Conservation (phyloP, 2,888 invertebrate genomes). For the Amblyjoppa proteus region DNA sequence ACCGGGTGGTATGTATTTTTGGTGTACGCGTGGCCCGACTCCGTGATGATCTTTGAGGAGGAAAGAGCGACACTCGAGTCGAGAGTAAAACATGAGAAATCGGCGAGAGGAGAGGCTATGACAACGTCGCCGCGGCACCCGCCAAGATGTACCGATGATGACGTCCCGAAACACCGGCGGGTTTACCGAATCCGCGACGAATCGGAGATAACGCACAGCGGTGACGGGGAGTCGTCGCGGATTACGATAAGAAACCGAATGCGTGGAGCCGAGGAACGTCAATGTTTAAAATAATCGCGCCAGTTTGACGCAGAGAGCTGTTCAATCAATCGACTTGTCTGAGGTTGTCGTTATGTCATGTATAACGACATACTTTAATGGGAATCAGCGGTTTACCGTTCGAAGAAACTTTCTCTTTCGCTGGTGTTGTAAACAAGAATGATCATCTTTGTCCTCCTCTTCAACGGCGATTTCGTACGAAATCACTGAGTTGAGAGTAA, state of each 20-base stretch:
- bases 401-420: too few relatives aligned
- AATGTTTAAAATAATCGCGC: neutral
- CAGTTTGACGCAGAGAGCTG: neutral
- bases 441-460: too few relatives aligned
- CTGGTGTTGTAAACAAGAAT: too few relatives aligned
- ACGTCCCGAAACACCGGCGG: neutral
- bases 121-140: conserved; percentile 12
- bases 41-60: neutral
- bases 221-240: too few relatives aligned
- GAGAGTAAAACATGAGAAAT: conserved; percentile 6
- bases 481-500: too few relatives aligned
- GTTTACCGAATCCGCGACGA: neutral
- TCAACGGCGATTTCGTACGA: too few relatives aligned
- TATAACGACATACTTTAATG: too few relatives aligned
- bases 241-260: neutral
- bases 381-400: too few relatives aligned
- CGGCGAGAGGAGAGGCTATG: neutral
- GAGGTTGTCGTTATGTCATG: too few relatives aligned
- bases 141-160: conserved; percentile 38
- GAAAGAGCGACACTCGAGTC: neutral
- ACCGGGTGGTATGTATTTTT: neutral
- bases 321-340: too few relatives aligned
- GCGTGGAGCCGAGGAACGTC: neutral
- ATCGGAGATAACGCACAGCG: neutral
- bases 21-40: conserved; percentile 2